Evolutionary conservation across 2,113 vertebrate species (phyloP).

Genomic region (Scolopax mira): DNA sequence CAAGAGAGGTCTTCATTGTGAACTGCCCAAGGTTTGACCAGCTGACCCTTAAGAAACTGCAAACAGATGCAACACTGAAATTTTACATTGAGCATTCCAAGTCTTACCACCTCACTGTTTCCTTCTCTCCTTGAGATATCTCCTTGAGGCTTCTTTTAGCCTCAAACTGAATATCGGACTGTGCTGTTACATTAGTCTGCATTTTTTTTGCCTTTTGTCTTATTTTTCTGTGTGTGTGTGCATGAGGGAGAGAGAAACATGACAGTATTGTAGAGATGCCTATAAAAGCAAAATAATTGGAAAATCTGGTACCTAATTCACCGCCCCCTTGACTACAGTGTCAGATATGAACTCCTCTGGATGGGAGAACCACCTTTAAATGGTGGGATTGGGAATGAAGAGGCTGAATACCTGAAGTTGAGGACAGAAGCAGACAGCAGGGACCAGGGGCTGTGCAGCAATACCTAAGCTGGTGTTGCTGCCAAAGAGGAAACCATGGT

Average conservation of each 20-base stretch:
- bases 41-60: neutral
- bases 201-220: rapidly evolving
- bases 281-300: neutral
- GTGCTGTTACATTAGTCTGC: neutral
- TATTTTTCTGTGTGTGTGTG: rapidly evolving
- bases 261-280: neutral
- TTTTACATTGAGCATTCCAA: neutral
- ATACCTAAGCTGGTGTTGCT: neutral
- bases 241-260: neutral
- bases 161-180: neutral
- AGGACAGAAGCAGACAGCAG: neutral
- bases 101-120: neutral
- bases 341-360: neutral
- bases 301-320: neutral
- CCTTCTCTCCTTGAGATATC: neutral
- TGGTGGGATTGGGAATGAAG: neutral
- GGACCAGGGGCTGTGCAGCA: neutral
- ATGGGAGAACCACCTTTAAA: neutral
- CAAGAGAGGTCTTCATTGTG: neutral
- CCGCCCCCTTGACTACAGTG: neutral
- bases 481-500: neutral
- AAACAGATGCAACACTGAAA: neutral
- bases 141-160: neutral
- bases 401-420: neutral
- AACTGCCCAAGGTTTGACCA: neutral